Base-by-base conservation (phyloP, 2,113 vertebrate genomes). In the Chloroceryle aenea region DNA sequence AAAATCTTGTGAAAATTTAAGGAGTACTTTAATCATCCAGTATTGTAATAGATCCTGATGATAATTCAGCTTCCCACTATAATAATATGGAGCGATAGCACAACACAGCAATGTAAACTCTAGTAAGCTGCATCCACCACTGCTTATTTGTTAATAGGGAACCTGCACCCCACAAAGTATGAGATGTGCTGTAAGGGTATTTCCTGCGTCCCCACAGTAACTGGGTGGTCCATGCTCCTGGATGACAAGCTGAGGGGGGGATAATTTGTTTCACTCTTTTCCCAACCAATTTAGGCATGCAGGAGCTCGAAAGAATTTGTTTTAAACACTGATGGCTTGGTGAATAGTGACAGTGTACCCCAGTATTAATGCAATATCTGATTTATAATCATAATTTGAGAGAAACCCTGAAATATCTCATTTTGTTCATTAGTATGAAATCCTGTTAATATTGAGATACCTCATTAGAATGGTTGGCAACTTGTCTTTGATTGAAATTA, bases 401-500 rank as follows among this genome's bases (percentile, higher is more conserved):
- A 94, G 85, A 98, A 98, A 97, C 22, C 40, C 59, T 90, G 81
- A 97, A 95, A 96, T 95, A 93, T 64, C 90, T 97, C 90, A 96
- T 97, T 98, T 96, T 85, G 42, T 97, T 97, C 77, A 97, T 96
- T 96, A 98, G 93, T 78, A 96, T 95, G 87, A 97, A 97, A 97
- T 85, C 67, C 53, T 96, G 75, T 45, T 97, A 93, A 88, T 90
- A 95, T 92, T 97, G 84, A 97, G 84, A 97, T 97, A 93, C 61
- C 89, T 97, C 81, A 95, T 96, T 98, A 97, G 81, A 98, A 96
- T 95, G 71, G 97, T 71, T 98, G 94, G 93, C 88, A 84, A 97
- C 75, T 94, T 97, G 87, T 97, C 94, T 96, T 97, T 98, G 95
- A 97, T 89, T 97, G 94, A 98, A 97, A 98, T 98, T 96, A 97